phyloP scores from a whole-genome alignment of 2,113 vertebrate genomes.

The Euleptes europaea region DNA sequence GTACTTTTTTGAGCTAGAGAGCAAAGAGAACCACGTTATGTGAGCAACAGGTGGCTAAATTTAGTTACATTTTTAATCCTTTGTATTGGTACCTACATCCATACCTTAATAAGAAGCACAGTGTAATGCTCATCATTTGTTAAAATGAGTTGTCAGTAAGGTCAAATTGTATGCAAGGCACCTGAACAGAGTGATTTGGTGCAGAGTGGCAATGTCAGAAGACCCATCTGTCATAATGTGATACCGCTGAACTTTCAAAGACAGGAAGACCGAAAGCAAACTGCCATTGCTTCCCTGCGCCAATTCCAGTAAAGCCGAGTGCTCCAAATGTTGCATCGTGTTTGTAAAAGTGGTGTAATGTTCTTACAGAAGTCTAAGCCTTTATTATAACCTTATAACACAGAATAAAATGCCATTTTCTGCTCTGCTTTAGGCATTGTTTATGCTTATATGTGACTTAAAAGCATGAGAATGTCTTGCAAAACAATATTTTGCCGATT shows the following conservation, averaged over 20 bases:
- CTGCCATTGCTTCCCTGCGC: neutral
- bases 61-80: conserved; percentile 52
- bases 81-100: conserved; percentile 45
- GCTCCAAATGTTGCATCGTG: neutral
- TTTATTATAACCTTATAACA: neutral
- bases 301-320: neutral
- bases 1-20: conserved; percentile 60
- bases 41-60: conserved; percentile 44
- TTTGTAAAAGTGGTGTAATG: neutral
- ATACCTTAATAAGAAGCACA: conserved; percentile 40
- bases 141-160: conserved; percentile 40
- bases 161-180: conserved; percentile 27
- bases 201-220: conserved; percentile 9
- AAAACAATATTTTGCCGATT: too few relatives aligned
- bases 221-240: neutral
- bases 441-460: neutral
- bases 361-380: neutral
- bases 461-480: neutral
- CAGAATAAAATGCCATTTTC: neutral
- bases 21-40: conserved; percentile 52
- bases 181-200: conserved; percentile 24
- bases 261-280: neutral
- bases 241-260: conserved; percentile 3
- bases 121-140: conserved; percentile 35
- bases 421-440: neutral